Evolutionary conservation across 2,797 vertebrate genomes (phyloP).

Genomic region (Parauchenoglanis punctatus): DNA sequence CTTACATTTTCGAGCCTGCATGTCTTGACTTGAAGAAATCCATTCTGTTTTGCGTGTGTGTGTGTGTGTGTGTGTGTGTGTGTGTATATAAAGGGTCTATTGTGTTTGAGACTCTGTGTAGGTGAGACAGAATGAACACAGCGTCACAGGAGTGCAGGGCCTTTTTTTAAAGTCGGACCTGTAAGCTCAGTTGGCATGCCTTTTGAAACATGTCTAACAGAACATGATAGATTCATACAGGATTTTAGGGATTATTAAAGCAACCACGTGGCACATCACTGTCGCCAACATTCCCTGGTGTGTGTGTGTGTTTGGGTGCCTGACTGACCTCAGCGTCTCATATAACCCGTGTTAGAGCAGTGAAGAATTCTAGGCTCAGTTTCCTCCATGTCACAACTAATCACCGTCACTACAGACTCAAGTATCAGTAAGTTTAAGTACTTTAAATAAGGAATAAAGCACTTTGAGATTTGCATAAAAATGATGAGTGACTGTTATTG

Average conservation of each 20-base stretch:
- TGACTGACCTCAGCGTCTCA: background rate
- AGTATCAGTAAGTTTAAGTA: background rate
- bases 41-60: background rate
- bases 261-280: background rate
- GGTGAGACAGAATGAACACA: background rate
- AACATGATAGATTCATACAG: background rate
- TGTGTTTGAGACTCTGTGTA: background rate
- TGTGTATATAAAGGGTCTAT: background rate
- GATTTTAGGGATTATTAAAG: background rate
- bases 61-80: background rate
- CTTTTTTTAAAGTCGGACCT: background rate
- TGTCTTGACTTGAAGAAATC: constrained; percentile 12
- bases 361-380: background rate
- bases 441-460: background rate
- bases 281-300: background rate
- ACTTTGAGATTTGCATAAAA: background rate
- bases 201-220: background rate
- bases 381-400: background rate
- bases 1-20: background rate
- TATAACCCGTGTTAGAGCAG: background rate
- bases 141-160: background rate
- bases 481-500: background rate
- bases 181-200: too few relatives aligned
- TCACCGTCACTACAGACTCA: background rate
- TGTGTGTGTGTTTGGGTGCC: background rate